Base-by-base conservation (phyloP, 2,888 invertebrate genomes). In the Lathronympha strigana region DNA sequence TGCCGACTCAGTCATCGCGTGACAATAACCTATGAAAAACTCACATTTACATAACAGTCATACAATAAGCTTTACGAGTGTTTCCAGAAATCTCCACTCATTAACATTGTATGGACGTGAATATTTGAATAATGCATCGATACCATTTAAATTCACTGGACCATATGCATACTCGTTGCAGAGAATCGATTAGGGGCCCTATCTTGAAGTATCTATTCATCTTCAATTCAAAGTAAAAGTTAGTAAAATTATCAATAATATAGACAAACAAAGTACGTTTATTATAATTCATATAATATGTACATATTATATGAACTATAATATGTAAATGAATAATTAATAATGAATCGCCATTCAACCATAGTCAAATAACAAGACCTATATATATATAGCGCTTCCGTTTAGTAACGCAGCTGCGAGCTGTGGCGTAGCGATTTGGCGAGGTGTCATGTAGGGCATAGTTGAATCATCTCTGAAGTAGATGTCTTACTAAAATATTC, bases 401-500 rank as follows among this genome's bases (percentile, higher is more conserved):
- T 33, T 31, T 43, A 25, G n/a, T 15, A 11, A 25, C 19, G 11
- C 9, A 43, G 11, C 4, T 19, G 8, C 8, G 11, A 47, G 45
- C 21, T 47, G 23, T 21, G n/a, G 45, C 45, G 45, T 47, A n/a
- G 45, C 45, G 43, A 17, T 19, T 33, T 11, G 38, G 15, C 2
- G 13, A 11, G 9, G 23, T 23, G 23, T 47, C 13, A 75, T 72
- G 74, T 73, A 71, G 71, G 67, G 57, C 69, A 60, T 49, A 61
- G 69, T 70, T 76, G 70, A 73, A 67, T 73, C 69, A 72, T 66
- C 68, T 70, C 66, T n/a, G 64, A 31, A 33, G 33, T n/a, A n/a
- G 8, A 33, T 33, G 9, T 33, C 33, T 33, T 9, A 11, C 13
- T n/a, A n/a, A n/a, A n/a, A n/a, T n/a, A n/a, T n/a, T n/a, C n/a